Evolutionary conservation across 2,888 invertebrate species (phyloP), one percentile per base, ranked within the genome.

Genomic region (Microplitis deprimator): DNA sequence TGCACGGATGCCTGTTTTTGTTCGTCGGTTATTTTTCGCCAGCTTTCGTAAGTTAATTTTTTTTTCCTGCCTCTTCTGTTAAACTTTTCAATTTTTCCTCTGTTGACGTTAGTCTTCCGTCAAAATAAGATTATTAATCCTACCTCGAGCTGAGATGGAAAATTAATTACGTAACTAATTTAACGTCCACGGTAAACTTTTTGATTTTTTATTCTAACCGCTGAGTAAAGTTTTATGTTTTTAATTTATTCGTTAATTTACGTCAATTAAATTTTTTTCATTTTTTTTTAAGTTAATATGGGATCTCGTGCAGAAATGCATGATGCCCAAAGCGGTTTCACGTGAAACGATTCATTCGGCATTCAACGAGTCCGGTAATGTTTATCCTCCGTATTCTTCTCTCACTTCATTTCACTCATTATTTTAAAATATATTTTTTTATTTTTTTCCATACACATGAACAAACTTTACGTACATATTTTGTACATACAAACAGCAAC

Each of bases 261-360:
- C 20, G 8, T 60, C 70, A 70, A 40, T 41, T 60, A 59, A n/a
- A 8, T 70, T n/a, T 70, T 29, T 59, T 7, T 61, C 6, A 68
- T 20, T 50, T 17, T n/a, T 39, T 39, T 39, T 50, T 64, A 39
- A 79, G 82, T 79, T 82, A 38, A 40, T 80, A 85, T 79, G 78
- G 81, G 84, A 84, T 87, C 86, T 86, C 88, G 87, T 87, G 88
- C 87, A 87, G 87, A 88, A 86, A 87, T 87, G 87, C 85, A 82
- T 80, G 75, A 80, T 83, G 85, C 87, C 87, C 83, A 85, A 83
- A 87, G 88, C 87, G 85, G 87, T 87, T 88, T 88, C 85, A 83
- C 87, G 84, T 85, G 88, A 87, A 88, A 86, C 87, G 85, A 87
- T 87, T 85, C 83, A 67, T 64, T 29, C 61, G 39, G 61, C 16